phyloP scores from a whole-genome alignment of 2,888 invertebrate species.

The Dysmachus trigonus region DNA sequence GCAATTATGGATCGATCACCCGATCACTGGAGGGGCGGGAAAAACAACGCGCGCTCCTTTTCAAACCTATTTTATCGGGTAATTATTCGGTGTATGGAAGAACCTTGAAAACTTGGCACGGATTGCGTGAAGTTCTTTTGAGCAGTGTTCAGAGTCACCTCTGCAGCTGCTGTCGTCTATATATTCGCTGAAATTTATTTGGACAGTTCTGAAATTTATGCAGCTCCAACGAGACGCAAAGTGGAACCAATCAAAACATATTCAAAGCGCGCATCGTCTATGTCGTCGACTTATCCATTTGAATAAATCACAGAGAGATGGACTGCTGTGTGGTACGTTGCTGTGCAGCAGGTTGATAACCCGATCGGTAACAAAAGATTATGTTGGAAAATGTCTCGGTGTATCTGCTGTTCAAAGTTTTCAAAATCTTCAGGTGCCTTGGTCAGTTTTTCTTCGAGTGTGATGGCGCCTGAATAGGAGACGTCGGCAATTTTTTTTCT shows the following conservation, averaged over 20 bases:
- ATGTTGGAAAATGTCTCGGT: neutral
- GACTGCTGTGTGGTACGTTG: neutral
- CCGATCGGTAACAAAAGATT: neutral
- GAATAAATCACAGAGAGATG: neutral
- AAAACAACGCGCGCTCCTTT: neutral
- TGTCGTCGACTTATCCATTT: neutral
- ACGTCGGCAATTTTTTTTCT: conserved; percentile 7
- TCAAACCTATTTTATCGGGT: neutral
- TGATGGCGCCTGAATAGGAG: conserved; percentile 11
- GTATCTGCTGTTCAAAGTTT: neutral
- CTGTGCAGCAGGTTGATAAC: neutral
- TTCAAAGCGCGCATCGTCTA: neutral
- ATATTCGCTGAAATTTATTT: neutral
- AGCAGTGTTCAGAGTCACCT: neutral
- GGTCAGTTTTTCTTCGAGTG: neutral
- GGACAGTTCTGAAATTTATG: conserved; percentile 9
- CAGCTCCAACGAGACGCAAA: neutral
- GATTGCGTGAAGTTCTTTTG: neutral
- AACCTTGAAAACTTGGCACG: neutral
- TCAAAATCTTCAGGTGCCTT: neutral
- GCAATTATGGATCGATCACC: neutral
- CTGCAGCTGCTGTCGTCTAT: neutral
- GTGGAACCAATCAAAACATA: conserved; percentile 25
- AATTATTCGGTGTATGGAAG: neutral
- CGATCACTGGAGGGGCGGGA: neutral